A percentile compares a stretch with the other conserved stretches of the same genome.
Evolutionary conservation across 2,888 invertebrate species (phyloP).

Genomic region (Drosophila macrospina): DNA sequence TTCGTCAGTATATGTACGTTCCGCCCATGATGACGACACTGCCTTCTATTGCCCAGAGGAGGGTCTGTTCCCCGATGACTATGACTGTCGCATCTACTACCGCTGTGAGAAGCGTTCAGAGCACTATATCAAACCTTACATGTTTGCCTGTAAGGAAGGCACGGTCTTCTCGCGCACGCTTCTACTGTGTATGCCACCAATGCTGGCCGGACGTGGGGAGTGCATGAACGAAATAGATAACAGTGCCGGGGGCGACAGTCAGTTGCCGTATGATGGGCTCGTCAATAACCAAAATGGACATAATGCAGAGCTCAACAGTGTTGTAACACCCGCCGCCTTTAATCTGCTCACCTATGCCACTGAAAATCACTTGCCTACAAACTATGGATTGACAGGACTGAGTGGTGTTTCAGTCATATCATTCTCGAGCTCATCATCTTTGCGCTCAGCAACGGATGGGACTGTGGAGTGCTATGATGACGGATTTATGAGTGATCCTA

Average conservation of each 20-base stretch:
- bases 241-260: constrained; percentile 53
- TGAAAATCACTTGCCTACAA: constrained; percentile 74
- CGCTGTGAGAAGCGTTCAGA: constrained; percentile 89
- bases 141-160: constrained; percentile 91
- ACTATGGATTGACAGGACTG: constrained; percentile 82
- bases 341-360: constrained; percentile 63
- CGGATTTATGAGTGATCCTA: constrained; percentile 90
- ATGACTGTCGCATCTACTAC: constrained; percentile 91
- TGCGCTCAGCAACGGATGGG: constrained; percentile 70
- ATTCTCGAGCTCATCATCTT: constrained; percentile 82
- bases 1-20: constrained; percentile 51
- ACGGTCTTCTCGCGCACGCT: constrained; percentile 90
- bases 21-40: constrained; percentile 48
- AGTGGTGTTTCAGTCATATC: constrained; percentile 84
- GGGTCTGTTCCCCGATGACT: constrained; percentile 90
- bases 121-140: constrained; percentile 86
- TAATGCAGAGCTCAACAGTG: constrained; percentile 60
- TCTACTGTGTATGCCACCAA: constrained; percentile 90
- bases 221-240: constrained; percentile 86
- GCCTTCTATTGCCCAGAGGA: constrained; percentile 88
- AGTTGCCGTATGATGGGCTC: constrained; percentile 64
- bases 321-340: constrained; percentile 64
- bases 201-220: constrained; percentile 89
- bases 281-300: constrained; percentile 50
- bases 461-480: constrained; percentile 87